These are phyloP conservation scores for Griposia aprilina DNA, from an alignment of 2,888 invertebrate species.

Conservation along the genomic window DNA sequence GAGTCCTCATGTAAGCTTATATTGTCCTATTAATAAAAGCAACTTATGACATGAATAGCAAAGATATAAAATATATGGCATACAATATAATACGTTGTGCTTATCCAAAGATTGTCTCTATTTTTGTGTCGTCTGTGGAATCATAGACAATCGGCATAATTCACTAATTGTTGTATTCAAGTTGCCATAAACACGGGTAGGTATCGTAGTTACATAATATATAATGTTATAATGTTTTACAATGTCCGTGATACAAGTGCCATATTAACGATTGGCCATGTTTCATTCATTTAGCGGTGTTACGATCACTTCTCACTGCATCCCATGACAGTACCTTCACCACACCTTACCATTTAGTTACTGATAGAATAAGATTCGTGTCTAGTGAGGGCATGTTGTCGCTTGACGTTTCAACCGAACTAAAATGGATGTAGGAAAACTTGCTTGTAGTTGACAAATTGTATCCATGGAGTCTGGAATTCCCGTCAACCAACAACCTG, in stretches of 20 bases:
- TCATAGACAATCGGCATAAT: slow-evolving; percentile 71
- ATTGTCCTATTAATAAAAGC: slow-evolving; percentile 44
- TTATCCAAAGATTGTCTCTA: slow-evolving; percentile 43
- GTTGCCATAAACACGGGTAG: slow-evolving; percentile 83
- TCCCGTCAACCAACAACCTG: slow-evolving; percentile 1
- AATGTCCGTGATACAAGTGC: slow-evolving; percentile 86
- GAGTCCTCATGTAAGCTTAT: slow-evolving; percentile 29
- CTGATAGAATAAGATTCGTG: slow-evolving; percentile 56
- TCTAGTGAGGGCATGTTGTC: slow-evolving; percentile 42
- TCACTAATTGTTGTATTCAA: slow-evolving; percentile 74
- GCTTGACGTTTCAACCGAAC: slow-evolving; percentile 19
- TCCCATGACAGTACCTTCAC: slow-evolving; percentile 79
- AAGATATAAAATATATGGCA: slow-evolving; percentile 30
- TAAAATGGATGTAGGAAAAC: slow-evolving; percentile 12
- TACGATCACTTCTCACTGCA: slow-evolving; percentile 72
- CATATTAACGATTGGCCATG: slow-evolving; percentile 82
- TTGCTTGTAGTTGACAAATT: slow-evolving; percentile 21
- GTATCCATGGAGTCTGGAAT: slow-evolving; percentile 29
- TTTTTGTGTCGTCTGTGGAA: slow-evolving; percentile 65
- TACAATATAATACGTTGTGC: slow-evolving; percentile 30
- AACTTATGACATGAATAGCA: slow-evolving; percentile 34
- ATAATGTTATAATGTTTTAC: slow-evolving; percentile 70
- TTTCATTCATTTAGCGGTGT: slow-evolving; percentile 73
- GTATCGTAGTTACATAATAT: slow-evolving; percentile 72
- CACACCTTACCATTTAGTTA: slow-evolving; percentile 60